phyloP scores from a whole-genome alignment of 2,797 vertebrate species.

The Anomalospiza imberbis region DNA sequence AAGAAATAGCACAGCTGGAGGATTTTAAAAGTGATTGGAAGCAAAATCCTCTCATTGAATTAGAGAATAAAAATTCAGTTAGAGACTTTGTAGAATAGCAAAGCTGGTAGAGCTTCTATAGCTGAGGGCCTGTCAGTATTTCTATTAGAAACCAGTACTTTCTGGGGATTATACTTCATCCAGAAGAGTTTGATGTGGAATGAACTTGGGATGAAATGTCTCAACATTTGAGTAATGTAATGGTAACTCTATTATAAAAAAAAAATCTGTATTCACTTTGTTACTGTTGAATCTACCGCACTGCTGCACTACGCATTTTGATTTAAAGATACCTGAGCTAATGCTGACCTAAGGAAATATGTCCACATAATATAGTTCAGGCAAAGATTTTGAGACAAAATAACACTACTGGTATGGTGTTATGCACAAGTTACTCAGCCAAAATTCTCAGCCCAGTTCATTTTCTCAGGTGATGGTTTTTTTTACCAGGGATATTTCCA shows the following conservation, averaged over 20 bases:
- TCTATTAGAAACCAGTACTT: conserved; percentile 38
- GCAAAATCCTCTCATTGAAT: conserved; percentile 66
- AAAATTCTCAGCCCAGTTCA: not conserved
- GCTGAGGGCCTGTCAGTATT: conserved; percentile 15
- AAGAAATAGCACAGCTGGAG: conserved; percentile 63
- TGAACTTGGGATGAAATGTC: conserved; percentile 41
- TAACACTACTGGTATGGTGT: not conserved
- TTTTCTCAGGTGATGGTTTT: not conserved
- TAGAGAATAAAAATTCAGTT: conserved; percentile 69
- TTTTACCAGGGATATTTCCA: not conserved
- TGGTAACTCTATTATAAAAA: conserved; percentile 1
- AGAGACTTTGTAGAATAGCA: conserved; percentile 27
- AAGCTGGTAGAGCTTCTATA: conserved; percentile 26
- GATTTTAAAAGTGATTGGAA: conserved; percentile 72
- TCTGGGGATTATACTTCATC: conserved; percentile 36
- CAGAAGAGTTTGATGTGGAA: conserved; percentile 40
- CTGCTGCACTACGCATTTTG: not conserved
- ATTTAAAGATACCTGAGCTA: not conserved
- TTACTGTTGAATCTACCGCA: not conserved
- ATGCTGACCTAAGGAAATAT: not conserved
- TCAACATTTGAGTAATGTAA: conserved; percentile 28
- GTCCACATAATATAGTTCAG: not conserved
- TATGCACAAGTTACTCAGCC: not conserved
- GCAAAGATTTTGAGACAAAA: not conserved
- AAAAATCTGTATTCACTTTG: conserved; percentile 11